phyloP scores from a whole-genome alignment of 2,888 invertebrate species.

The Tetranychus truncatus region DNA sequence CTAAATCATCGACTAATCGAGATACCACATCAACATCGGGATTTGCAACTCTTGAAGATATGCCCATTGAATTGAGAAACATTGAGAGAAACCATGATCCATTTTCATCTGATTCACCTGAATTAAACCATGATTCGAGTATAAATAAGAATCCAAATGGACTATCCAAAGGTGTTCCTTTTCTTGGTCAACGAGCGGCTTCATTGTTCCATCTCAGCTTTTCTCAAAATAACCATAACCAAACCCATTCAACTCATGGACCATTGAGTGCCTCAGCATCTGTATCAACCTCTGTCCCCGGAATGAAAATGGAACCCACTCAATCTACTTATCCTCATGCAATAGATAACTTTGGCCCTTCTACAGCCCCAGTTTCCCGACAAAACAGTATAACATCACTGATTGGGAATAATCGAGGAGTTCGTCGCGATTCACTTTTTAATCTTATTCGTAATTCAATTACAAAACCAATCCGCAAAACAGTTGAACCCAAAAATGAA shows the following conservation, averaged over 20 bases:
- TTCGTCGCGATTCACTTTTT: not conserved
- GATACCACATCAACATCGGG: conserved; percentile 9
- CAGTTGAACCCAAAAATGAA: not conserved
- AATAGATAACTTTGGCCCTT: not conserved
- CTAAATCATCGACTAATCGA: not conserved
- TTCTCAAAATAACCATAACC: not conserved
- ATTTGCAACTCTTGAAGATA: conserved; percentile 41
- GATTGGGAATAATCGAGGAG: not conserved
- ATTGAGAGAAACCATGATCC: conserved; percentile 35
- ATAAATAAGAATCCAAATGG: not conserved
- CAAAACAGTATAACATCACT: not conserved
- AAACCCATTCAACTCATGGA: not conserved
- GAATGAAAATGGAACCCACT: too few species aligned
- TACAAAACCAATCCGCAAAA: not conserved
- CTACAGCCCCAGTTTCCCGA: not conserved
- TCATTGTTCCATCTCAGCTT: not conserved
- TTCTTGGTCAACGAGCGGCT: not conserved
- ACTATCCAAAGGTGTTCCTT: not conserved
- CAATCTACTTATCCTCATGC: not conserved
- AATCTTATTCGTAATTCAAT: not conserved
- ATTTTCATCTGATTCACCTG: not conserved
- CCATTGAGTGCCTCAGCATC: conserved; percentile 1
- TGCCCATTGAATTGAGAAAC: conserved; percentile 68
- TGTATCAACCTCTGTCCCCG: not conserved
- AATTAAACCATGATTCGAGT: not conserved